A percentile compares a stretch with the other conserved stretches of the same genome.
phyloP scores from a whole-genome alignment of 2,888 invertebrate species.

The Venusia cambrica region DNA sequence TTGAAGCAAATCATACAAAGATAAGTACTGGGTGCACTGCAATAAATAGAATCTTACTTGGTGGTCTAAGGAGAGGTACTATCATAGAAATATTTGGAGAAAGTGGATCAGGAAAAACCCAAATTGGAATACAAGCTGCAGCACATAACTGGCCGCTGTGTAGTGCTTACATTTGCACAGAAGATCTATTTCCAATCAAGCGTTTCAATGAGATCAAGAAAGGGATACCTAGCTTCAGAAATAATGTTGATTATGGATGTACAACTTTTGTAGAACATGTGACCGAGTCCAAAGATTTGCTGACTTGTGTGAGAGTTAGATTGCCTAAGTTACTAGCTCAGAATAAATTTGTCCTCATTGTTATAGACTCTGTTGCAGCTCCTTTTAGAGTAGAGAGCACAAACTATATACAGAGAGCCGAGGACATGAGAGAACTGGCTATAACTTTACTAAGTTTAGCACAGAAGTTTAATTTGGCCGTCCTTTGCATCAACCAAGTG shows the following conservation, averaged over 20 bases:
- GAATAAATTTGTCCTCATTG: conserved; percentile 47
- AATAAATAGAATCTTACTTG: conserved; percentile 82
- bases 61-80: conserved; percentile 85
- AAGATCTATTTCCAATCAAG: conserved; percentile 82
- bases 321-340: conserved; percentile 54
- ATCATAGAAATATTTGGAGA: conserved; percentile 91
- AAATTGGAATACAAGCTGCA: conserved; percentile 87
- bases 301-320: conserved; percentile 58
- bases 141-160: conserved; percentile 81
- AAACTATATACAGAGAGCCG: conserved; percentile 67
- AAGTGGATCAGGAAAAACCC: conserved; percentile 91
- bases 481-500: conserved; percentile 72
- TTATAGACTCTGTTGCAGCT: conserved; percentile 71
- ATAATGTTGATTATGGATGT: conserved; percentile 46
- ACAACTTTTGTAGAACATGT: conserved; percentile 68
- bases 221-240: conserved; percentile 33
- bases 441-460: conserved; percentile 49
- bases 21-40: conserved; percentile 78
- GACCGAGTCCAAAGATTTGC: conserved; percentile 60
- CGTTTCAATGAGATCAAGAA: conserved; percentile 62
- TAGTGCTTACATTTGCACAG: conserved; percentile 88
- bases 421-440: conserved; percentile 66
- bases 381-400: conserved; percentile 65
- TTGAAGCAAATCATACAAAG: conserved; percentile 37
- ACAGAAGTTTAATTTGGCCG: conserved; percentile 52